These are phyloP conservation scores for Falco biarmicus DNA, from an alignment of 2,797 vertebrate species.

Conservation along the genomic window DNA sequence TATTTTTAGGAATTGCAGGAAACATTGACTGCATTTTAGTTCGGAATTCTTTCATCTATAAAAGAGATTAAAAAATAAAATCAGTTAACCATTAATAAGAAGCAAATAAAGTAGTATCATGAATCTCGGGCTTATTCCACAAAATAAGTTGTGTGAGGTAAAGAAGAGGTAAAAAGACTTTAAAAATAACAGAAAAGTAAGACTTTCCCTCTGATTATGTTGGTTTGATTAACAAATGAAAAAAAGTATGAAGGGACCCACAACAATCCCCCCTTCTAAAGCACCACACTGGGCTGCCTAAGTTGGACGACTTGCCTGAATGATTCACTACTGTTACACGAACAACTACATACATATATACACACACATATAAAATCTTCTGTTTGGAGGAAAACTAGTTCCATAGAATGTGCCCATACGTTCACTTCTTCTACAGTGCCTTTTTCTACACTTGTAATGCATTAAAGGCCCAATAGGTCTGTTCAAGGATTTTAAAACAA, in stretches of 20 bases:
- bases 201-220: neutral
- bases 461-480: neutral
- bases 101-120: neutral
- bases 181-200: neutral
- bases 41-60: slow-evolving; percentile 87
- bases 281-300: neutral
- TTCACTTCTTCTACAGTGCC: neutral
- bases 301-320: neutral
- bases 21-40: slow-evolving; percentile 90
- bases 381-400: neutral
- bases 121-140: neutral
- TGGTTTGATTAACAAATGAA: neutral
- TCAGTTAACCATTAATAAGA: neutral
- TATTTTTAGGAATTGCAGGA: slow-evolving; percentile 85
- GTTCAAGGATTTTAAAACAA: neutral
- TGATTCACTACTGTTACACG: neutral
- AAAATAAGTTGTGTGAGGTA: neutral
- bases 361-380: neutral
- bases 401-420: neutral
- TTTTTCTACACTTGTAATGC: neutral
- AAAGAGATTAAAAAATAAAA: slow-evolving; percentile 41
- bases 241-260: neutral
- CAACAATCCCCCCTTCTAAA: neutral
- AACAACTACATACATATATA: neutral
- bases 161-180: neutral